Base-by-base conservation (phyloP, 2,113 vertebrate genomes). In the Psittacula cyanocephala region DNA sequence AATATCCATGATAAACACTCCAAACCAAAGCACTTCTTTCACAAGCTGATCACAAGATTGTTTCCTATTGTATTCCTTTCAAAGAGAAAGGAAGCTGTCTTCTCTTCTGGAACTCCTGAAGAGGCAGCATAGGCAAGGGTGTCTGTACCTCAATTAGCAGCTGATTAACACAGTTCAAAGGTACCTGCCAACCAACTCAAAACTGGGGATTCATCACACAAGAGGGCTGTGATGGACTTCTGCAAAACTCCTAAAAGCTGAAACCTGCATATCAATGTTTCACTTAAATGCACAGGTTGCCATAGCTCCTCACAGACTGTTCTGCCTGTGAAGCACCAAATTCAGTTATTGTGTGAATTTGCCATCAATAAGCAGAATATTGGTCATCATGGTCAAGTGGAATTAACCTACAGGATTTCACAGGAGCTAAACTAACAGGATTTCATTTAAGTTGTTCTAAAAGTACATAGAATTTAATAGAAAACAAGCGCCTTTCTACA, bases 281-380 rank as follows among this genome's bases (percentile, higher is more conserved):
- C 78, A 63, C 64, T 88, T 83, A 87, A 94, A 96, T 69, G 60
- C 27, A 79, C 52, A 81, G 49, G 28, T n/a, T 46, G 55, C 90
- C 78, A 81, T 52, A 63, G 83, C 86, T 89, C 63, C 78, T 91
- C 62, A 63, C 63, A 89, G 24, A 9, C 17, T 14, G 17, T 14
- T 53, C 88, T 7, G 3, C 9, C 64, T 25, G 31, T 10, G 9
- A 33, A 7, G 20, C 27, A 28, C 12, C 20, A 7, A 14, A 43
- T 83, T 91, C 79, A 47, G 46, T 65, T 55, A 52, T 14, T 71
- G 23, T 31, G 59, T 29, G 1, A 28, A 14, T 72, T 65, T 19
- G 64, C 12, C 11, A n/a, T 5, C 52, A 13, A 15, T 23, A 17
- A 80, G 70, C 81, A 41, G 22, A 12, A n/a, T 10, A 15, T 4